Evolutionary conservation across 2,797 vertebrate genomes (phyloP).

Genomic region (Rhincodon typus): DNA sequence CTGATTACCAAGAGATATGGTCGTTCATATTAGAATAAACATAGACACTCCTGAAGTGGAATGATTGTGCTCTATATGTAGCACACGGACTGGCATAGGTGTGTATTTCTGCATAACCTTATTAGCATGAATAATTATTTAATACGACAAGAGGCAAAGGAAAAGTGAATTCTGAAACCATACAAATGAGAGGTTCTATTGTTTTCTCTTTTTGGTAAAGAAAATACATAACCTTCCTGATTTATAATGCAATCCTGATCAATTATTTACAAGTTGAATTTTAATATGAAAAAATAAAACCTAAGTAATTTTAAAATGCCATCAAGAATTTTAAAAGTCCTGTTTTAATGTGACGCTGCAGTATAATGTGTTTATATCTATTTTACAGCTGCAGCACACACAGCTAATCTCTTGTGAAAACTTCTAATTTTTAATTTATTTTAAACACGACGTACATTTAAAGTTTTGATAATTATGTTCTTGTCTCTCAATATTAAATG

Average conservation of each 20-base stretch:
- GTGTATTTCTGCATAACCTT: neutral
- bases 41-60: neutral
- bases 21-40: neutral
- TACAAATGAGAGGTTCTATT: neutral
- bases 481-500: constrained; percentile 1
- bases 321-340: neutral
- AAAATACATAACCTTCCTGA: neutral
- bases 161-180: neutral
- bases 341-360: neutral
- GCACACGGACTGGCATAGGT: neutral
- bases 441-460: neutral
- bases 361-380: neutral
- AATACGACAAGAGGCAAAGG: neutral
- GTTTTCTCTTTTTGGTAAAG: neutral
- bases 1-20: neutral
- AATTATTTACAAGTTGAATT: neutral
- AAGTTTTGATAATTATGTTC: constrained; percentile 7
- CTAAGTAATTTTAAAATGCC: neutral
- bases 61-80: neutral
- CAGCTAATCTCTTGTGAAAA: constrained; percentile 14
- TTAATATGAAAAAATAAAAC: neutral
- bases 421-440: constrained; percentile 12
- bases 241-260: neutral
- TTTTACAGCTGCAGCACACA: neutral
- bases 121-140: neutral